These are phyloP conservation scores for Ichneumon xanthorius DNA, from an alignment of 2,888 invertebrate genomes.

Conservation along the genomic window DNA sequence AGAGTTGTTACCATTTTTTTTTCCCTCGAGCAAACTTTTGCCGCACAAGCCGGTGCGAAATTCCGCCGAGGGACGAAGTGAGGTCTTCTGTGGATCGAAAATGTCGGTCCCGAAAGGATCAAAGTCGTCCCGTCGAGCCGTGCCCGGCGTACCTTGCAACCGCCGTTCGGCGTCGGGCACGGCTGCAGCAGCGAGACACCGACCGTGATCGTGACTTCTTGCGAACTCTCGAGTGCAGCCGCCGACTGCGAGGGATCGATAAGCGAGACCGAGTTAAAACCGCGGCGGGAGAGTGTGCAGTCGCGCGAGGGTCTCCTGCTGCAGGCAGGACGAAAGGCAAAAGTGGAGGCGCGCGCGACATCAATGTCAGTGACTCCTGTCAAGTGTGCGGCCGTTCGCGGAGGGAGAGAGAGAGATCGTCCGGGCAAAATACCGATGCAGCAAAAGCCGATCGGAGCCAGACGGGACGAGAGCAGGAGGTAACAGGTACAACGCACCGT, in stretches of 20 bases:
- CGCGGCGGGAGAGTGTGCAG: background rate
- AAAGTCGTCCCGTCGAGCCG: slow-evolving; percentile 39
- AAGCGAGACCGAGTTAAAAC: slow-evolving; percentile 6
- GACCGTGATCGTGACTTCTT: slow-evolving; percentile 62
- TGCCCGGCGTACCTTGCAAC: slow-evolving; percentile 1
- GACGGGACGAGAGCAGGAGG: slow-evolving; percentile 44
- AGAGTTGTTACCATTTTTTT: slow-evolving; percentile 17
- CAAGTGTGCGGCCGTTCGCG: background rate
- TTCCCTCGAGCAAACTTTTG: background rate
- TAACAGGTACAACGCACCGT: slow-evolving; percentile 37
- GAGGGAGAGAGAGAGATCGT: slow-evolving; percentile 17
- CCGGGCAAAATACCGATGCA: slow-evolving; percentile 35
- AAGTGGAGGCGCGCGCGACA: slow-evolving; percentile 6
- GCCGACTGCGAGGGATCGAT: slow-evolving; percentile 32
- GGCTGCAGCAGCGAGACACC: background rate
- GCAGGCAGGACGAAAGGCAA: slow-evolving; percentile 2
- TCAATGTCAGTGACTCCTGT: slow-evolving; percentile 50
- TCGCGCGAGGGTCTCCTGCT: background rate
- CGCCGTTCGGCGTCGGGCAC: background rate
- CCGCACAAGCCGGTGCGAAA: background rate
- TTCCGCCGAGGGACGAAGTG: slow-evolving; percentile 7
- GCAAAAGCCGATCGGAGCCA: slow-evolving; percentile 50
- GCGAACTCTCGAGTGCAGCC: slow-evolving; percentile 46
- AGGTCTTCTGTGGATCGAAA: background rate
- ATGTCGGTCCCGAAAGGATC: slow-evolving; percentile 52